Percentiles rank a stretch among this genome's conserved stretches.
These are phyloP conservation scores for Madoqua kirkii DNA, from an alignment of 2,113 vertebrate genomes.

Conservation along the genomic window DNA sequence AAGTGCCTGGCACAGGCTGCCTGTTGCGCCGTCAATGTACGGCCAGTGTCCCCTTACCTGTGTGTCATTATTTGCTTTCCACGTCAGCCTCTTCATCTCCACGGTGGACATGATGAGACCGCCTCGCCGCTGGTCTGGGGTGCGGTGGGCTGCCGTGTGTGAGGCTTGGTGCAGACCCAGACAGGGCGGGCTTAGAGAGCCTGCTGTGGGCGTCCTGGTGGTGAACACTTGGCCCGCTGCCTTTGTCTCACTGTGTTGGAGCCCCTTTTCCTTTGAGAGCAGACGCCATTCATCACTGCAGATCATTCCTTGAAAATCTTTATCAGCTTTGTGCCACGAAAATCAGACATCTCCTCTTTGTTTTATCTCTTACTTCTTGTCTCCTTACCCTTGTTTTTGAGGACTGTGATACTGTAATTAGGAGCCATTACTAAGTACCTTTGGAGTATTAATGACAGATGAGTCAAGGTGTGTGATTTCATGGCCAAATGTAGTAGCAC, in stretches of 20 bases:
- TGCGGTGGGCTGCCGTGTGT: fast-evolving
- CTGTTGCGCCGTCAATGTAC: fast-evolving
- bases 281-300: fast-evolving
- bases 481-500: no score
- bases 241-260: neutral
- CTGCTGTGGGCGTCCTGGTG: fast-evolving
- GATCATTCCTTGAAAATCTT: neutral
- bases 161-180: neutral
- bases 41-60: fast-evolving
- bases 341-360: neutral
- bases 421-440: neutral
- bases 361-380: neutral
- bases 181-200: neutral
- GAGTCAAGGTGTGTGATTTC: neutral
- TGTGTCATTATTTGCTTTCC: neutral
- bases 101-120: fast-evolving
- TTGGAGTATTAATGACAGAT: neutral
- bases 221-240: fast-evolving
- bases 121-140: fast-evolving
- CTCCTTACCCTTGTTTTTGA: neutral
- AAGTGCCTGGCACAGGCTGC: neutral
- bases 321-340: neutral
- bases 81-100: neutral
- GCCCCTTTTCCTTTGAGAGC: neutral
- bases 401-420: neutral